Conservation (phyloP, 2,888 invertebrate species). For the Pachycephus smyrnensis region DNA sequence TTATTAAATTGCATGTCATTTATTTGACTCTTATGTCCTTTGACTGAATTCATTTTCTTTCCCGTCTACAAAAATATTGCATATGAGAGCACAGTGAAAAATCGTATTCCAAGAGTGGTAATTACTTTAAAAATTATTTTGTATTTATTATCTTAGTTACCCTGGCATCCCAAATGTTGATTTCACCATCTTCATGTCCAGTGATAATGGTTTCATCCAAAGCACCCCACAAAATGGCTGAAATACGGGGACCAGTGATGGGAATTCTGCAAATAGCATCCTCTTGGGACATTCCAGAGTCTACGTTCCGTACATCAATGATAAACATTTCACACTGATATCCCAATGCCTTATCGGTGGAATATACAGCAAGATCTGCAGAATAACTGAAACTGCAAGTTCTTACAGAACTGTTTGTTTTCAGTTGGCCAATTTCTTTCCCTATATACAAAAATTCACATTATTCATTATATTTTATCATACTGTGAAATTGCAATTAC, state of each 20-base stretch:
- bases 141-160: conserved; percentile 64
- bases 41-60: conserved; percentile 81
- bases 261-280: conserved; percentile 84
- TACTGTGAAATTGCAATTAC: background rate
- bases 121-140: background rate
- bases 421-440: conserved; percentile 80
- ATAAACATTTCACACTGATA: conserved; percentile 91
- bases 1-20: conserved; percentile 97
- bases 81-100: background rate
- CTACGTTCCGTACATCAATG: conserved; percentile 83
- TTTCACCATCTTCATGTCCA: conserved; percentile 94
- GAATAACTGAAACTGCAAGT: conserved; percentile 94
- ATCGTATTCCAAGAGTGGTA: background rate
- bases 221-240: conserved; percentile 94
- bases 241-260: conserved; percentile 85
- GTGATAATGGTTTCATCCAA: conserved; percentile 92
- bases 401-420: conserved; percentile 89
- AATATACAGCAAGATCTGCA: conserved; percentile 91
- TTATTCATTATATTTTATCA: conserved; percentile 7
- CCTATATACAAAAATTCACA: conserved; percentile 63
- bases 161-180: conserved; percentile 93
- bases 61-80: conserved; percentile 74
- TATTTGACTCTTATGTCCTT: conserved; percentile 88
- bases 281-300: conserved; percentile 76
- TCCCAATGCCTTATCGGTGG: conserved; percentile 93